Conservation (phyloP, 92 coral and sea anemone genomes). For the Ricordea florida region DNA sequence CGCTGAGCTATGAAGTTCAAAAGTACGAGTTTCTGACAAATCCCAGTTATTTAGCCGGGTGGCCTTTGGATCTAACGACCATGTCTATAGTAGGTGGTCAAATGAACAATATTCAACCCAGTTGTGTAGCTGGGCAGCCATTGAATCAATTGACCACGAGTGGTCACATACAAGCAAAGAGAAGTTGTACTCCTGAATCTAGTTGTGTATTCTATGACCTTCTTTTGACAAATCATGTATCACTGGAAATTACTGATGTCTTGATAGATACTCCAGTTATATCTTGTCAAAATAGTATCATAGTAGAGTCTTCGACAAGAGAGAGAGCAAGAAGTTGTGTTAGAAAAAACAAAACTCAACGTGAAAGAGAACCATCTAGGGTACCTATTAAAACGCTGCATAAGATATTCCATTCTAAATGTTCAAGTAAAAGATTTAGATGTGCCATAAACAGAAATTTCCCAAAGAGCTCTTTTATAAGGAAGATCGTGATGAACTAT, state of each 20-base stretch:
- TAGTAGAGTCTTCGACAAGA: constrained; percentile 31
- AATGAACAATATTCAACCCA: constrained; percentile 40
- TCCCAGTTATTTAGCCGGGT: constrained; percentile 45
- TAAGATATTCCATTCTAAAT: constrained; percentile 34
- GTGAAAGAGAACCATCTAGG: constrained; percentile 50
- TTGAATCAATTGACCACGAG: constrained; percentile 32
- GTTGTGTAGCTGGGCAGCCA: constrained; percentile 42
- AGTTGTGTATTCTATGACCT: constrained; percentile 17
- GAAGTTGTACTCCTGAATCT: constrained; percentile 27
- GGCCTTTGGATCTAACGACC: constrained; percentile 24
- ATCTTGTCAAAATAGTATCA: constrained; percentile 19
- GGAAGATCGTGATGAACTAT: constrained; percentile 21
- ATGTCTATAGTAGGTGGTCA: constrained; percentile 57
- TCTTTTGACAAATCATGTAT: constrained; percentile 27
- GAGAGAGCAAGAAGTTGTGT: constrained; percentile 31
- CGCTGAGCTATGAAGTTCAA: constrained; percentile 47
- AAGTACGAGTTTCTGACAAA: constrained; percentile 41
- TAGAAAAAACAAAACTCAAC: constrained; percentile 29
- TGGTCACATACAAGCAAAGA: constrained; percentile 50
- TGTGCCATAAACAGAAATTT: constrained; percentile 33
- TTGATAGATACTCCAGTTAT: constrained; percentile 45
- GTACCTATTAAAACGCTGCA: constrained; percentile 25
- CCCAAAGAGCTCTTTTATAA: constrained; percentile 37
- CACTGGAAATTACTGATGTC: constrained; percentile 52
- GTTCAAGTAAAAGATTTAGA: constrained; percentile 33